A percentile compares a stretch with the other conserved stretches of the same genome.
These are phyloP conservation scores for Sylvilagus floridanus DNA, from an alignment of 2,797 vertebrate genomes.

Conservation along the genomic window DNA sequence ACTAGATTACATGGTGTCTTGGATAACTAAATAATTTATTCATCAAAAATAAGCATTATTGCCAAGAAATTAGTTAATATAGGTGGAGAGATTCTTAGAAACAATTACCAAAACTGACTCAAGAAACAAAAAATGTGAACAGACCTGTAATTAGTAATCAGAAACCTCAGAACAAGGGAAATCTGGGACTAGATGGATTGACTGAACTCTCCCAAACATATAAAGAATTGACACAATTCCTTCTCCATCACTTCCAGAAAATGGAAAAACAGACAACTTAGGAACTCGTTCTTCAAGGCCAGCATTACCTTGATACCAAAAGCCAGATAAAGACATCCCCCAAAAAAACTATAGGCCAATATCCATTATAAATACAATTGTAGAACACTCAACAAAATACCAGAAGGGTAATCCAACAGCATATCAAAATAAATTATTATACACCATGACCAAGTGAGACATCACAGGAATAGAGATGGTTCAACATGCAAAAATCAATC, in stretches of 20 bases:
- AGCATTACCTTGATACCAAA: constrained; percentile 34
- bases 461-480: not conserved
- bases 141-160: constrained; percentile 19
- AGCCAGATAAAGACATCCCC: not conserved
- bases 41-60: constrained; percentile 57
- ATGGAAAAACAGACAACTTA: not conserved
- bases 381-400: not conserved
- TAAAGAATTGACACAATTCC: not conserved
- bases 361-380: not conserved
- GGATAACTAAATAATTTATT: constrained; percentile 19
- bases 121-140: constrained; percentile 33
- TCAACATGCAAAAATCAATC: constrained; percentile 6
- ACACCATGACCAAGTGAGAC: not conserved
- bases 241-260: not conserved
- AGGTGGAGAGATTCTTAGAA: not conserved
- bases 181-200: not conserved
- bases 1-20: constrained; percentile 25
- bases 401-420: not conserved
- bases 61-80: constrained; percentile 1
- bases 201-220: constrained; percentile 9
- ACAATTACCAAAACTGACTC: constrained; percentile 41
- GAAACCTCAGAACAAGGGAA: constrained; percentile 12
- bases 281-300: not conserved
- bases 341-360: not conserved
- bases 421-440: not conserved